A percentile compares a stretch with the other conserved stretches of the same genome.
Conservation (phyloP, 2,113 vertebrate genomes). For the Genyomyrus donnyi region DNA sequence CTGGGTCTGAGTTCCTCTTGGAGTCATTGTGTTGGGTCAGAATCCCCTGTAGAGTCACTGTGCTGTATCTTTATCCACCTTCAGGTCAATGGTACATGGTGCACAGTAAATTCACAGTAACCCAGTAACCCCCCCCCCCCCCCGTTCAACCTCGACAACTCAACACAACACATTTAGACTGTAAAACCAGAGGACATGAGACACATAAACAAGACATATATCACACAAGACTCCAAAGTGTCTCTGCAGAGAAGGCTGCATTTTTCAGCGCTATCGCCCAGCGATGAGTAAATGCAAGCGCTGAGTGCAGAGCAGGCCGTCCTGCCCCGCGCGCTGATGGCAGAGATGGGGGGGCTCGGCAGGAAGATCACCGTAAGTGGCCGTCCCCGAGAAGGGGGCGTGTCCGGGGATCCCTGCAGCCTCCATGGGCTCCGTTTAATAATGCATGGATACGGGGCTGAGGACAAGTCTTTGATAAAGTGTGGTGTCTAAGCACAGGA, state of each 20-base stretch:
- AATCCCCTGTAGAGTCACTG: too few species aligned
- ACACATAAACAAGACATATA: neutral
- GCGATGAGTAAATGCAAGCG: neutral
- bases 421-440: constrained; percentile 58
- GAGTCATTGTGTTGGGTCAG: too few species aligned
- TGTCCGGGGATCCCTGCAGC: constrained; percentile 22
- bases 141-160: neutral
- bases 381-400: neutral
- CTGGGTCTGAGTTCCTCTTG: too few species aligned
- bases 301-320: neutral
- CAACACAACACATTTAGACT: neutral
- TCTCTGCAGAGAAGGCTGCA: neutral
- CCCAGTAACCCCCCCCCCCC: neutral
- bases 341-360: neutral
- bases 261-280: neutral
- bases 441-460: constrained; percentile 62
- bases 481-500: constrained; percentile 57
- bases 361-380: neutral
- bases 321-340: neutral
- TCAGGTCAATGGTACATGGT: neutral
- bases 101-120: neutral
- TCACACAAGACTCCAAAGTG: neutral
- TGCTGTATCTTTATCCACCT: neutral
- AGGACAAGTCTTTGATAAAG: constrained; percentile 66
- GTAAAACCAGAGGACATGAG: neutral